Base-by-base conservation (phyloP, 2,888 invertebrate genomes). In the Scelioninae gen. 1 region DNA sequence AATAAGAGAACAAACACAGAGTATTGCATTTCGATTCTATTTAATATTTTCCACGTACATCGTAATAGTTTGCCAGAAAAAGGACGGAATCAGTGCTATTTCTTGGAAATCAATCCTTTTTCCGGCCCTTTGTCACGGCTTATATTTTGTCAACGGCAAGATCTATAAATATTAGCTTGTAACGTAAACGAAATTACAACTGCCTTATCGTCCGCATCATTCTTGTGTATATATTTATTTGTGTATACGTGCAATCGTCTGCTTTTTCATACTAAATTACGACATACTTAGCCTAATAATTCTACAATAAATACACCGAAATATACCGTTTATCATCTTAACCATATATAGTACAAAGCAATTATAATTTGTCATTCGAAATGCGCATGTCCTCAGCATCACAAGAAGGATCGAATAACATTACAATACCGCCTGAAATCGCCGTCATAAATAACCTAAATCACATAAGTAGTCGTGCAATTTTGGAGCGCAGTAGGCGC, bases 241-340 rank as follows among this genome's bases (percentile, higher is more conserved):
- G 45, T 68, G 32, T 68, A 72, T 63, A 68, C 65, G 72, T 76
- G 68, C 68, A 66, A 55, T 51, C 53, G 15, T 62, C 58, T 29
- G 31, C 43, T 69, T 16, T 45, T 49, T 79, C 68, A 63, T 71
- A 79, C 29, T 69, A n/a, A 65, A 56, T 58, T 79, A 84, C 79
- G 81, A 74, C 79, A n/a, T n/a, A 79, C 79, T 79, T 82, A 79
- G 56, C 65, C 63, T 84, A 75, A 84, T 78, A 56, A 82, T 80
- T 85, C 85, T 87, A 86, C 79, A 86, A 86, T 86, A 86, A 85
- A 85, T 86, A 86, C 84, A 85, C 82, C 78, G 82, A 85, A 85
- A 84, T 85, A 78, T 71, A 75, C 80, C 79, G 79, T 82, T 82
- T 81, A 66, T 85, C 81, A 79, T 75, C 82, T 84, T 83, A 82